Percentiles rank a stretch among this genome's conserved stretches.
Conservation (phyloP, 92 coral and sea anemone genomes). For the Porites evermanni region DNA sequence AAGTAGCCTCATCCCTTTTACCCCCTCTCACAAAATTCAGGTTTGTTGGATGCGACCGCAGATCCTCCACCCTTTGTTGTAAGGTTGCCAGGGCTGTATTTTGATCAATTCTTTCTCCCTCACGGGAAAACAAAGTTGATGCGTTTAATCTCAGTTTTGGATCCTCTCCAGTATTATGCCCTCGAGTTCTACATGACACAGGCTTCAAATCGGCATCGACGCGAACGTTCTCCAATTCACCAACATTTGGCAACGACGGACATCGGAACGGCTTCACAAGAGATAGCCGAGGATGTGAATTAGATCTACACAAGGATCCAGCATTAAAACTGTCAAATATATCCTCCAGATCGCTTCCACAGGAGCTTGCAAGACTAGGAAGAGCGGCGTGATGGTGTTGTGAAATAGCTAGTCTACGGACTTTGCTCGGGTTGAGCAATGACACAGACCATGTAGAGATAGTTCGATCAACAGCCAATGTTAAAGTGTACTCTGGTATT, state of each 20-base stretch:
- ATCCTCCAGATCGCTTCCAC: slow-evolving; percentile 75
- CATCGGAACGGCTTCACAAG: slow-evolving; percentile 81
- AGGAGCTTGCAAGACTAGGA: slow-evolving; percentile 56
- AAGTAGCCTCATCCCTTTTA: slow-evolving; percentile 58
- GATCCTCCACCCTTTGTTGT: slow-evolving; percentile 75
- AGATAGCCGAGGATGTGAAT: slow-evolving; percentile 86
- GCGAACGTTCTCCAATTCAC: slow-evolving; percentile 79
- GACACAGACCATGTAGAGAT: slow-evolving; percentile 92
- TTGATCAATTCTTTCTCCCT: not conserved
- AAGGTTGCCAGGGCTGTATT: slow-evolving; percentile 20
- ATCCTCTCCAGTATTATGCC: slow-evolving; percentile 19
- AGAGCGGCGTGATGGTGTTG: slow-evolving; percentile 35
- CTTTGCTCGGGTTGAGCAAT: slow-evolving; percentile 93
- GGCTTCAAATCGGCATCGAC: slow-evolving; percentile 76
- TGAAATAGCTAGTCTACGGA: slow-evolving; percentile 70
- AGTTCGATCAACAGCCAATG: slow-evolving; percentile 84
- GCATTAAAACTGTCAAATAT: slow-evolving; percentile 55
- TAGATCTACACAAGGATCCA: slow-evolving; percentile 74
- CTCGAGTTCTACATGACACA: slow-evolving; percentile 29
- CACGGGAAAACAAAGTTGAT: slow-evolving; percentile 21
- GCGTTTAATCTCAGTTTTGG: slow-evolving; percentile 7
- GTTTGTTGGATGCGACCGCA: slow-evolving; percentile 79
- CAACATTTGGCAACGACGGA: slow-evolving; percentile 79
- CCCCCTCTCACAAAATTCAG: slow-evolving; percentile 78
- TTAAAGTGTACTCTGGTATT: slow-evolving; percentile 73